Percentiles rank a stretch among this genome's conserved stretches.
Conservation (phyloP, 2,113 vertebrate genomes). For the Actenoides hombroni region DNA sequence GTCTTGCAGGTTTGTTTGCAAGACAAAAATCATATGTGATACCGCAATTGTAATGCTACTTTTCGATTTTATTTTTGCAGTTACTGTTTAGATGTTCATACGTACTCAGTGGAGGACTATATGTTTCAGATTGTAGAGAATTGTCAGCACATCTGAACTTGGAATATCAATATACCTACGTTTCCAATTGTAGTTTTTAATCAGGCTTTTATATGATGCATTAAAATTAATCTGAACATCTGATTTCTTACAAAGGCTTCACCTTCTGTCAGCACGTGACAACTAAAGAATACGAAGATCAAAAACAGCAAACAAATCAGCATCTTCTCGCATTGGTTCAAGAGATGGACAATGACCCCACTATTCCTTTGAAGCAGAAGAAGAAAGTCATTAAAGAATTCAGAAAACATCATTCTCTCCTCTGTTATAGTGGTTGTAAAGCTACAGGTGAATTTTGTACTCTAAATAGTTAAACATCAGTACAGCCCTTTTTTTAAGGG, state of each 20-base stretch:
- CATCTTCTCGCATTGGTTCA: slow-evolving; percentile 75
- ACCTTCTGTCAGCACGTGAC: slow-evolving; percentile 83
- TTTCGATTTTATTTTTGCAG: background rate
- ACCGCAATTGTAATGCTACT: background rate
- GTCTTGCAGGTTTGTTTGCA: background rate
- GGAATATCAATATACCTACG: background rate
- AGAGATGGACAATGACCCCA: slow-evolving; percentile 65
- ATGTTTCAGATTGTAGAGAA: background rate
- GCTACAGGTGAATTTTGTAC: background rate
- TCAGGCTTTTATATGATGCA: background rate
- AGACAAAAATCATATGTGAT: background rate
- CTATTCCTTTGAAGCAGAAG: slow-evolving; percentile 75
- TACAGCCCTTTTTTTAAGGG: background rate
- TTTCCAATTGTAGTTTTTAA: background rate
- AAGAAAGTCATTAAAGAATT: slow-evolving; percentile 82
- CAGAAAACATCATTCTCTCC: slow-evolving; percentile 79
- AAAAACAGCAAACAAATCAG: slow-evolving; percentile 70
- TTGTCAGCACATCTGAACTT: background rate
- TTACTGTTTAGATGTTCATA: background rate
- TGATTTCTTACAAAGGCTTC: slow-evolving; percentile 74
- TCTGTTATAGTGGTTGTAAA: slow-evolving; percentile 73
- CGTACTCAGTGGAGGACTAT: background rate
- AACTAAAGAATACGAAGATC: slow-evolving; percentile 77
- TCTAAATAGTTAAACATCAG: background rate
- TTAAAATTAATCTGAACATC: background rate